Conservation (phyloP, 2,113 vertebrate genomes). For the Echinops telfairi region DNA sequence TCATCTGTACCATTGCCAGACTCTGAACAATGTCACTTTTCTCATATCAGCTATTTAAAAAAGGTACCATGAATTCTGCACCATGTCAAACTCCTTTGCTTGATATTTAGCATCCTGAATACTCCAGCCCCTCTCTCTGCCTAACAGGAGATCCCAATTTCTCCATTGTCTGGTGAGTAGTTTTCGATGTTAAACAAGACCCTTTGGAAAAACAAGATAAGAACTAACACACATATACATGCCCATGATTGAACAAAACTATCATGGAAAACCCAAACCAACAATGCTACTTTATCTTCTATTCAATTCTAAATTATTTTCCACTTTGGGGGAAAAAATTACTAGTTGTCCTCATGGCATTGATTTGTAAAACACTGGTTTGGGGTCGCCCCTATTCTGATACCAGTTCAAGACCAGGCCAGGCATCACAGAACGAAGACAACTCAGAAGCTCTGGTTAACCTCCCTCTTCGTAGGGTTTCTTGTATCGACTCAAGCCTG, state of each 20-base stretch:
- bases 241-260: not conserved
- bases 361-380: constrained; percentile 59
- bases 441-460: constrained; percentile 40
- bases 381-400: constrained; percentile 23
- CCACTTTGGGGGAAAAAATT: not conserved
- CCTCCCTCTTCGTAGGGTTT: constrained; percentile 53
- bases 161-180: not conserved
- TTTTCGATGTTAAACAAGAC: not conserved
- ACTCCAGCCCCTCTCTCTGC: not conserved
- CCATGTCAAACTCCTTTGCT: not conserved
- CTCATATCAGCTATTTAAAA: not conserved
- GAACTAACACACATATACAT: not conserved
- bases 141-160: constrained; percentile 2
- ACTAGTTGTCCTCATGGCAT: not conserved
- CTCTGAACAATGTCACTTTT: not conserved
- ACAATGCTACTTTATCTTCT: not conserved
- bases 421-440: constrained; percentile 32
- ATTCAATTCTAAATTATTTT: not conserved
- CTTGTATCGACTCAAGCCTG: constrained; percentile 49
- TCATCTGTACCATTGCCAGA: not conserved
- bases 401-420: not conserved
- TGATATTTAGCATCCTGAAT: constrained; percentile 7
- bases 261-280: not conserved
- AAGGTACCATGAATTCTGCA: not conserved
- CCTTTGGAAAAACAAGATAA: constrained; percentile 11